A percentile compares a stretch with the other conserved stretches of the same genome.
phyloP scores from a whole-genome alignment of 35 echinoderm and acorn worm genomes.

The Eucidaris tribuloides region DNA sequence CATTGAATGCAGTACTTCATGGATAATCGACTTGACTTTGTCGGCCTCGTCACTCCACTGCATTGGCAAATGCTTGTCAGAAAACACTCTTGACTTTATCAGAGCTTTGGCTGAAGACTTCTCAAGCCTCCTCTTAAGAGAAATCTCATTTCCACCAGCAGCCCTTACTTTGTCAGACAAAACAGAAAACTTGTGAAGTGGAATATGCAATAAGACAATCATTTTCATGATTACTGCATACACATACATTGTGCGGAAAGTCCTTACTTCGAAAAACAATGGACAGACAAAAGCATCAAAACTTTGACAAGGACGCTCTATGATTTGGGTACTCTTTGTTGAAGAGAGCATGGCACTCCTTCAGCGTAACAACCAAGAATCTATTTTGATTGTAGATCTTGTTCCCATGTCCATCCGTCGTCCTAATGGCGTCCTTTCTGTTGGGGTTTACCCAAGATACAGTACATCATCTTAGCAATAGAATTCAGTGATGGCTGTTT shows the following conservation, averaged over 20 bases:
- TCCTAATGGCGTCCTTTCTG: not conserved
- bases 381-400: constrained; percentile 9
- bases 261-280: not conserved
- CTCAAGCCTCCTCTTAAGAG: too few species aligned
- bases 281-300: not conserved
- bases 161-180: too few species aligned
- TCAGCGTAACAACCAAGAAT: constrained; percentile 24
- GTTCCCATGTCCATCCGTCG: not conserved
- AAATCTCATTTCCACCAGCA: too few species aligned
- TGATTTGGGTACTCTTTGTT: not conserved
- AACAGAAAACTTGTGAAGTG: too few species aligned
- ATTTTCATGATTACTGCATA: not conserved
- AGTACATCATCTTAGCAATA: constrained; percentile 18
- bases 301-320: not conserved
- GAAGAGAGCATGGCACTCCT: constrained; percentile 28
- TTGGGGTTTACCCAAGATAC: constrained; percentile 26
- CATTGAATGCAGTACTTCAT: too few species aligned
- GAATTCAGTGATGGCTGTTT: not conserved
- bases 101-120: too few species aligned
- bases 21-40: too few species aligned
- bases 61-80: too few species aligned
- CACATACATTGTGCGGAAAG: not conserved
- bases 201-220: constrained; percentile 11
- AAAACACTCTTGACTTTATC: too few species aligned
- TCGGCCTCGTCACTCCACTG: too few species aligned